phyloP scores from a whole-genome alignment of 2,888 invertebrate species.

The Cantharis rustica region DNA sequence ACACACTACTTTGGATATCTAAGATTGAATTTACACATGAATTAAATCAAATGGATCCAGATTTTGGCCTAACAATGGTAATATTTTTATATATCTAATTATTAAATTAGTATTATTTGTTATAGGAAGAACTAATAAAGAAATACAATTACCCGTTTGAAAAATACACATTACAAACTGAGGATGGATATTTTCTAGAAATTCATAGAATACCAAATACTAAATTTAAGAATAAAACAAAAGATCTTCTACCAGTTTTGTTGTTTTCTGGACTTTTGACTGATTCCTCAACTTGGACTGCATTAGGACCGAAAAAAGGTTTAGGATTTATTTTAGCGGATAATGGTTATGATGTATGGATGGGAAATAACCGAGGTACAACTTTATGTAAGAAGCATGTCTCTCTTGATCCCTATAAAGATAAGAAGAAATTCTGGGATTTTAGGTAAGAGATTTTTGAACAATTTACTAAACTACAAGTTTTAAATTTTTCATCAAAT shows the following conservation, averaged over 20 bases:
- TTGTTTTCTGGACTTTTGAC: background rate
- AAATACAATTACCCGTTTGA: slow-evolving; percentile 53
- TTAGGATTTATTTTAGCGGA: background rate
- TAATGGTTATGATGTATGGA: background rate
- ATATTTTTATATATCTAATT: background rate
- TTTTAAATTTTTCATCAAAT: too few relatives aligned
- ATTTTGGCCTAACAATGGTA: background rate
- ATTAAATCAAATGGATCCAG: background rate
- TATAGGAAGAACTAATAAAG: slow-evolving; percentile 51
- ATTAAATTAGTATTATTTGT: background rate
- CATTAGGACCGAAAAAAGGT: background rate
- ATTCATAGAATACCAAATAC: slow-evolving; percentile 51
- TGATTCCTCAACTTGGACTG: background rate
- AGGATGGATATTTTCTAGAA: slow-evolving; percentile 56
- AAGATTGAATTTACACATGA: too few relatives aligned
- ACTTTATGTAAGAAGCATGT: background rate
- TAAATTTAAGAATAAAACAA: slow-evolving; percentile 21
- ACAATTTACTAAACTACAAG: too few relatives aligned
- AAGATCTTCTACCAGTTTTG: background rate
- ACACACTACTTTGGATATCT: too few relatives aligned
- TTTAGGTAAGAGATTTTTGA: background rate
- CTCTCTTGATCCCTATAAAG: background rate
- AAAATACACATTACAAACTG: slow-evolving; percentile 53
- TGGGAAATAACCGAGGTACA: background rate
- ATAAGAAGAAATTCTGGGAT: background rate